These are phyloP conservation scores for Chascanopsetta lugubris DNA, from an alignment of 2,113 vertebrate species.

Conservation along the genomic window DNA sequence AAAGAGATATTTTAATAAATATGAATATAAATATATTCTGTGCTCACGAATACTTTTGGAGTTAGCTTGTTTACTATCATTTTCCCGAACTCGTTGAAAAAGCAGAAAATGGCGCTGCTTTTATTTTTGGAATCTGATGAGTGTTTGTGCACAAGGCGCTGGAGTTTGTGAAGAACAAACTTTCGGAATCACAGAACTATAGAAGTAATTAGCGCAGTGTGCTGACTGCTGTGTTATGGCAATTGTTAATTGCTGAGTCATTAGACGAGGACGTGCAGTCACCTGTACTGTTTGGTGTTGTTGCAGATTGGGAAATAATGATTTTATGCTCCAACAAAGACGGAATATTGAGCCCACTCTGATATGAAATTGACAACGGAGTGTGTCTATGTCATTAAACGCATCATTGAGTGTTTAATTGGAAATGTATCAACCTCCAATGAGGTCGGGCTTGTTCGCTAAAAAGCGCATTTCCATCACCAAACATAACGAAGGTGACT, in stretches of 20 bases:
- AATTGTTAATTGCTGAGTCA: constrained; percentile 1
- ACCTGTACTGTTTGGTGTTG: constrained; percentile 1
- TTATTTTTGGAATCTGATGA: background rate
- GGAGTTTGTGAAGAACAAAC: background rate
- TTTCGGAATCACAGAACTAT: background rate
- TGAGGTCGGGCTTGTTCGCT: background rate
- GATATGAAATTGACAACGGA: background rate
- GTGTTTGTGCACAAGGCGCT: background rate
- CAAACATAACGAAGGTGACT: background rate
- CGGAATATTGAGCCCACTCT: background rate
- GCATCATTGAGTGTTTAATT: background rate
- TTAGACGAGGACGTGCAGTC: background rate
- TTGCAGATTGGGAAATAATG: background rate
- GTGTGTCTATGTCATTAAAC: background rate
- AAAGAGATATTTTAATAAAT: no score
- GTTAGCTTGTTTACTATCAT: background rate
- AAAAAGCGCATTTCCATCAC: background rate
- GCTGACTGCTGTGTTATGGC: background rate
- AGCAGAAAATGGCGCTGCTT: background rate
- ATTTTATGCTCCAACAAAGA: background rate
- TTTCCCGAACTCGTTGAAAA: background rate
- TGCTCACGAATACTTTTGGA: background rate
- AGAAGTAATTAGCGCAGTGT: constrained; percentile 5
- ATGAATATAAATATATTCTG: no score
- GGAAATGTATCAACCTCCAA: background rate